Percentiles rank a stretch among this genome's conserved stretches.
Evolutionary conservation across 1,140 invertebrate species (phyloP).

Genomic region (Eupeodes corollae): DNA sequence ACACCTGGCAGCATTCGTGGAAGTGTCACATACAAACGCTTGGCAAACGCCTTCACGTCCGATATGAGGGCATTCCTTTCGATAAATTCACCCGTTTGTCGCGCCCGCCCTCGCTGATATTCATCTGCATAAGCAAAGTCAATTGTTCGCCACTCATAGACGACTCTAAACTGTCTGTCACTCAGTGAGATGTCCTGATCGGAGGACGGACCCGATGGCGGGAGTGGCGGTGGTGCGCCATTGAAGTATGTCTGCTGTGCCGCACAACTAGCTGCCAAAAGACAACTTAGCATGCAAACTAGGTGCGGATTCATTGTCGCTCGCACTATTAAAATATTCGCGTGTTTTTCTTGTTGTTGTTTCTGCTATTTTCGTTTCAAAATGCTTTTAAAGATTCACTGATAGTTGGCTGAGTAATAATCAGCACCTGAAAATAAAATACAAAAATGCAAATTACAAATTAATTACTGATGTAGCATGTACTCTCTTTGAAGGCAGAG

Average conservation of each 20-base stretch:
- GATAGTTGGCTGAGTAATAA: too few relatives aligned
- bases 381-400: too few relatives aligned
- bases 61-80: slow-evolving; percentile 3
- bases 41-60: slow-evolving; percentile 9
- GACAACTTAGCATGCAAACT: too few relatives aligned
- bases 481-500: too few relatives aligned
- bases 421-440: too few relatives aligned
- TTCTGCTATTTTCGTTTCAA: too few relatives aligned
- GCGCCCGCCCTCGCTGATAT: slow-evolving; percentile 6
- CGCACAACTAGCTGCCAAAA: too few relatives aligned
- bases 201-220: not conserved
- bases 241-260: not conserved
- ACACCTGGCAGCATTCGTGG: slow-evolving; percentile 39
- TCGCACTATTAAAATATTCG: too few relatives aligned
- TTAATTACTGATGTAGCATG: too few relatives aligned
- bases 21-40: slow-evolving; percentile 7
- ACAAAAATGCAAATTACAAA: too few relatives aligned
- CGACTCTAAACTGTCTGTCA: slow-evolving; percentile 37
- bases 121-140: slow-evolving; percentile 39
- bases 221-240: not conserved
- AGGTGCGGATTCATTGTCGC: too few relatives aligned
- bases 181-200: not conserved
- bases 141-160: slow-evolving; percentile 42
- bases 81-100: not conserved
- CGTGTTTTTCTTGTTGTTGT: too few relatives aligned